phyloP scores from a whole-genome alignment of 2,888 invertebrate species.

The Polydrusus pterygomalis region DNA sequence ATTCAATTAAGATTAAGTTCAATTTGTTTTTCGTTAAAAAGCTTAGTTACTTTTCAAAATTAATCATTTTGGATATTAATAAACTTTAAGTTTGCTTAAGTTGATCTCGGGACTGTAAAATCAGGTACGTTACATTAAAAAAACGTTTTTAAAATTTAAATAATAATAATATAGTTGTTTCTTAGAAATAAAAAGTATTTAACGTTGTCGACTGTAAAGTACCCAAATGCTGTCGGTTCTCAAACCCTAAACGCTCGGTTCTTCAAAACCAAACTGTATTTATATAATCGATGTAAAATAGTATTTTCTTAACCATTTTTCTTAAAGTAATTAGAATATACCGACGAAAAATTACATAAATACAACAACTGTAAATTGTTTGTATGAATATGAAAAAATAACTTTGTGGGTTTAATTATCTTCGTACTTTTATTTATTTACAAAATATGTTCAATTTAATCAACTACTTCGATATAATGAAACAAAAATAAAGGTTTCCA shows the following conservation, averaged over 20 bases:
- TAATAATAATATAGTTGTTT: conserved; percentile 67
- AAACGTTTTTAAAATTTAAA: conserved; percentile 65
- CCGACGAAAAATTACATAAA: neutral
- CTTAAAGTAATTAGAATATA: conserved; percentile 4
- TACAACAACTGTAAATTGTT: no score
- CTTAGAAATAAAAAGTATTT: conserved; percentile 65
- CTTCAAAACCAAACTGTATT: conserved; percentile 67
- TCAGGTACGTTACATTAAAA: conserved; percentile 68
- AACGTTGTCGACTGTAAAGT: conserved; percentile 71
- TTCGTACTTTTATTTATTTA: no score
- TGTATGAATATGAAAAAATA: no score
- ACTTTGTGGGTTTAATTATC: no score
- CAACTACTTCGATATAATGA: no score
- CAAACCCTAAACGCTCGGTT: conserved; percentile 67
- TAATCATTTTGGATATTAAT: conserved; percentile 70
- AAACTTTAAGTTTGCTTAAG: conserved; percentile 58
- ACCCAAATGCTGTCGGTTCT: conserved; percentile 68
- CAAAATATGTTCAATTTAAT: no score
- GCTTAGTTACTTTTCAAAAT: conserved; percentile 69
- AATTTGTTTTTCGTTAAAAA: conserved; percentile 61
- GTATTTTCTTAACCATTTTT: conserved; percentile 36
- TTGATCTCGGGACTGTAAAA: conserved; percentile 66
- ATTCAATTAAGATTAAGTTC: conserved; percentile 68
- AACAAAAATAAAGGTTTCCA: no score
- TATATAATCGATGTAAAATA: conserved; percentile 55